Conservation (phyloP, 2,888 invertebrate genomes). For the Drosophila borealis region DNA sequence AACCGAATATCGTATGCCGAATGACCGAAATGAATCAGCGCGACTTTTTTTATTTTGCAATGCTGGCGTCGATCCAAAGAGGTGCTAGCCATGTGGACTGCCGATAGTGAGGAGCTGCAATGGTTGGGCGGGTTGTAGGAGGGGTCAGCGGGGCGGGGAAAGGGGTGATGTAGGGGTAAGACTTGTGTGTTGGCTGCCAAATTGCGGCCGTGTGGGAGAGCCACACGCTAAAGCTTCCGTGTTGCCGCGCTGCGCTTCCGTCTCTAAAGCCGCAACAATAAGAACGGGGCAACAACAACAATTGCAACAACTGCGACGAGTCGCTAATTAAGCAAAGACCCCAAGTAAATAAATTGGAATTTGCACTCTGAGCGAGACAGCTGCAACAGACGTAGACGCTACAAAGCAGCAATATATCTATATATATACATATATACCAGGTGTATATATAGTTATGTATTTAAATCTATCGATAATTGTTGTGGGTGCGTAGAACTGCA, state of each 20-base stretch:
- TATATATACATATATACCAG: neutral
- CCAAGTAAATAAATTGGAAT: conserved; percentile 73
- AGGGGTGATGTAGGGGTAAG: neutral
- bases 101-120: neutral
- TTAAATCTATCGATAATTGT: conserved; percentile 7
- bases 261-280: conserved; percentile 16
- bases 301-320: conserved; percentile 38
- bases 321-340: conserved; percentile 70
- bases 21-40: conserved; percentile 56
- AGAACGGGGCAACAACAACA: conserved; percentile 11
- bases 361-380: conserved; percentile 51
- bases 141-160: neutral
- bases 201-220: conserved; percentile 46
- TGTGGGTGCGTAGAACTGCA: neutral
- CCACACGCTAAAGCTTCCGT: conserved; percentile 57
- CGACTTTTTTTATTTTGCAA: conserved; percentile 5
- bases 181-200: conserved; percentile 30
- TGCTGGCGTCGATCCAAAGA: conserved; percentile 51
- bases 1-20: conserved; percentile 19
- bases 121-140: neutral
- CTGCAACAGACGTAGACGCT: conserved; percentile 12
- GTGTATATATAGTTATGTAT: neutral
- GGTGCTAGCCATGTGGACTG: conserved; percentile 18
- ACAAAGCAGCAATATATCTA: neutral
- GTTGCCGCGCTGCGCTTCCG: conserved; percentile 37